Percentiles rank a stretch among this genome's conserved stretches.
These are phyloP conservation scores for Euphysa ruthae DNA, from an alignment of 30 jellyfish, hydroid and myxozoan species.

Conservation along the genomic window DNA sequence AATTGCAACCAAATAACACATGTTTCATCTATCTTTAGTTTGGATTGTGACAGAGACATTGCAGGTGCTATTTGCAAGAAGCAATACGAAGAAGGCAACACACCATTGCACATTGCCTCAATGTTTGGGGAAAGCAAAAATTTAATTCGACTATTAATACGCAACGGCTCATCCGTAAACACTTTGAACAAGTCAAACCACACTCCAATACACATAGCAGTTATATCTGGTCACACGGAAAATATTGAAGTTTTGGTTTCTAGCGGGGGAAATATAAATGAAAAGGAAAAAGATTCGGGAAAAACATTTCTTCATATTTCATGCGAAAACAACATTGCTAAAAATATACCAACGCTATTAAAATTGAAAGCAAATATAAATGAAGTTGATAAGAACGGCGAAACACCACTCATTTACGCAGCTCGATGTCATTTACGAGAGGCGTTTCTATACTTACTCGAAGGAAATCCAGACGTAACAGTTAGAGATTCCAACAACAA, in stretches of 20 bases:
- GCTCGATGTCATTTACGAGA: background rate
- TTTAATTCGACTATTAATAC: conserved; percentile 16
- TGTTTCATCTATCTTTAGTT: background rate
- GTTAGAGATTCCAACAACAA: background rate
- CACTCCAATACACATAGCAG: conserved; percentile 14
- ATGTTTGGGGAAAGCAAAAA: background rate
- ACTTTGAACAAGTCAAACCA: conserved; percentile 4
- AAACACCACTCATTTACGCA: conserved; percentile 19
- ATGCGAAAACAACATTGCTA: background rate
- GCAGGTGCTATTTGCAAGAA: conserved; percentile 3
- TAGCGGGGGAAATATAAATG: conserved; percentile 1
- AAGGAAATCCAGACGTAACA: background rate
- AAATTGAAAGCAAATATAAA: background rate
- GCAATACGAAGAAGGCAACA: conserved; percentile 2
- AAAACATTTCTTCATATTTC: conserved; percentile 17
- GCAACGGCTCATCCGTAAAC: background rate
- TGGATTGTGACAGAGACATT: conserved; percentile 9
- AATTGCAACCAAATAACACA: too few relatives aligned
- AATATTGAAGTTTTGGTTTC: conserved; percentile 4
- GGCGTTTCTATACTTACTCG: background rate
- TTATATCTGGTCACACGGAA: background rate
- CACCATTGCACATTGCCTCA: conserved; percentile 23
- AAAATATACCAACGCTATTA: background rate
- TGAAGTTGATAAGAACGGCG: conserved; percentile 22
- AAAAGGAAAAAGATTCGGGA: conserved; percentile 6